Evolutionary conservation across 2,888 invertebrate genomes (phyloP), one percentile per base, ranked within the genome.

Genomic region (Drosophila demipolita): DNA sequence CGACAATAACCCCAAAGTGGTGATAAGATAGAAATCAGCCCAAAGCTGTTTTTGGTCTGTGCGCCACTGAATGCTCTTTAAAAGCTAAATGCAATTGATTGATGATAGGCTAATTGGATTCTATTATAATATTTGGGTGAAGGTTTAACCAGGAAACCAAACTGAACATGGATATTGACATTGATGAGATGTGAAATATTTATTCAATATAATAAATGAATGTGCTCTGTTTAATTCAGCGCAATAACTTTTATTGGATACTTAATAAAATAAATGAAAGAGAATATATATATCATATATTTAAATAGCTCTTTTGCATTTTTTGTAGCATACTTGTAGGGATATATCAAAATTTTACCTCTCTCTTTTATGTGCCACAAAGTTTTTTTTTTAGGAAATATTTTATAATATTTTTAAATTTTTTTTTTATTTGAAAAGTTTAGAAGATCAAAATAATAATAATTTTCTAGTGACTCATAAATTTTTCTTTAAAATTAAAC

Each of bases 21-120:
- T 66, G 79, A 79, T 79, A 78, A 79, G 79, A 77, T 78, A 76
- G 78, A 61, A 53, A 11, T 4, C 7, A 17, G 35, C 17, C 45
- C 35, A 58, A 64, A 55, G 17, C 36, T 26, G 15, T n/a, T 42
- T 48, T 15, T 40, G 23, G 12, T 32, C 53, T 20, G 20, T 49
- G 29, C 33, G 53, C 60, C 53, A 7, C 33, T 53, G 17, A 17
- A 77, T 78, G 70, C 78, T 63, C 76, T 78, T 26, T 17, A 17
- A 61, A 61, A 35, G 48, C n/a, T 9, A 38, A 26, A 3, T 9
- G 8, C 45, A 36, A 29, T 53, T 61, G 52, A 62, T 73, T 74
- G 48, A 74, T 63, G 57, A 12, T 26, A 11, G 11, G 7, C 48
- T 38, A 26, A 61, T 52, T 45, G 33, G 2, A 4, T 36, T 17